Evolutionary conservation across 1,140 invertebrate genomes (phyloP).

Genomic region (Drosophila bocqueti): DNA sequence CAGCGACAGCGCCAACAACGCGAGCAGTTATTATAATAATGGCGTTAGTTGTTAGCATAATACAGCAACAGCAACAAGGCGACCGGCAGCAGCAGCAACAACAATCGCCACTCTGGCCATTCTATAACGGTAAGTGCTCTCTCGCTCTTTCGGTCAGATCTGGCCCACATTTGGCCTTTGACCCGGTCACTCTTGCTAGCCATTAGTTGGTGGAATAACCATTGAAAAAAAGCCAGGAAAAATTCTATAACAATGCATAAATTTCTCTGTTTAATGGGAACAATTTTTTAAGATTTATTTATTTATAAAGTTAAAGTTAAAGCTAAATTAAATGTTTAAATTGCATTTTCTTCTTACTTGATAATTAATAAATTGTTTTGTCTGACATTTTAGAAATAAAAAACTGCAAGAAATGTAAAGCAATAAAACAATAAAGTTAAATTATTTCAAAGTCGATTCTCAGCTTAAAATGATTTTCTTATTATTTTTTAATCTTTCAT

Average conservation of each 20-base stretch:
- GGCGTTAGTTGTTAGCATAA: constrained; percentile 78
- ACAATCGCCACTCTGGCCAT: constrained; percentile 62
- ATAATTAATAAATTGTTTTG: not conserved
- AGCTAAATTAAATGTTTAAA: not conserved
- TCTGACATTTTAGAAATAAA: too few relatives aligned
- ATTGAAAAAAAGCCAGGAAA: not conserved
- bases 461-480: not conserved
- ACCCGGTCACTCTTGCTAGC: constrained; percentile 3
- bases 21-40: constrained; percentile 72
- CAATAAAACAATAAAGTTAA: not conserved
- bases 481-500: not conserved
- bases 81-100: constrained; percentile 17
- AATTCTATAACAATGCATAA: not conserved
- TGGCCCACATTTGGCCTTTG: constrained; percentile 36
- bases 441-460: not conserved
- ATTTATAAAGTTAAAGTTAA: not conserved
- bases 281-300: not conserved
- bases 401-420: not conserved
- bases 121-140: constrained; percentile 67
- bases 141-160: constrained; percentile 15
- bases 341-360: not conserved
- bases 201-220: not conserved
- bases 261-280: not conserved
- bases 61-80: constrained; percentile 60
- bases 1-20: constrained; percentile 32